Percentiles rank a stretch among this genome's conserved stretches.
phyloP scores from a whole-genome alignment of 2,797 vertebrate genomes.

The Apogon talboti region DNA sequence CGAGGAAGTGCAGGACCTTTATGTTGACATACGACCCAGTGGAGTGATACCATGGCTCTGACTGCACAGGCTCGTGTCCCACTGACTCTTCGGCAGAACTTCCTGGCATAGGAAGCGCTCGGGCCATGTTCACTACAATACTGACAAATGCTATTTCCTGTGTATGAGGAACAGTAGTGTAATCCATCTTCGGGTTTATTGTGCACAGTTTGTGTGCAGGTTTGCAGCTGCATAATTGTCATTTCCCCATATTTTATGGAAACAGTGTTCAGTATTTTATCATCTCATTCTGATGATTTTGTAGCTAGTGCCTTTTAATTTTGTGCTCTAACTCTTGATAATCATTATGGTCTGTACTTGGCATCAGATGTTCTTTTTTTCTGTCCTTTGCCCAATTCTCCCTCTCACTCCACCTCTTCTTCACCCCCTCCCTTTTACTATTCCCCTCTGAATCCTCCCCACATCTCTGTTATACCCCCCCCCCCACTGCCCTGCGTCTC shows the following conservation, averaged over 20 bases:
- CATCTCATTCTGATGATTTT: constrained; percentile 15
- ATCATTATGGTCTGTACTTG: constrained; percentile 60
- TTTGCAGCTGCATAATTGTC: constrained; percentile 4
- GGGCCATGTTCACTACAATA: constrained; percentile 43
- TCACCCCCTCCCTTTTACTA: constrained; percentile 56
- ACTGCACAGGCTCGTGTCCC: constrained; percentile 46
- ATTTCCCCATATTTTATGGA: not conserved
- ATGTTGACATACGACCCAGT: constrained; percentile 54
- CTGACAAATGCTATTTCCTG: constrained; percentile 54
- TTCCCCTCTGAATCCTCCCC: constrained; percentile 53
- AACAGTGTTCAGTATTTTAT: not conserved
- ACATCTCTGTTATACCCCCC: constrained; percentile 37
- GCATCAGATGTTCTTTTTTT: constrained; percentile 79
- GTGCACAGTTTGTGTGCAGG: constrained; percentile 3
- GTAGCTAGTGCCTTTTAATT: not conserved
- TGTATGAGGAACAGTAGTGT: constrained; percentile 5
- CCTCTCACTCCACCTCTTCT: constrained; percentile 30
- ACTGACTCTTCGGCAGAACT: constrained; percentile 49
- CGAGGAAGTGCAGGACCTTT: constrained; percentile 51
- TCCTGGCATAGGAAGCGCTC: constrained; percentile 64
- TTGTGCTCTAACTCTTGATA: constrained; percentile 23
- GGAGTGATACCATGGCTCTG: constrained; percentile 63
- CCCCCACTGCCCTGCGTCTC: constrained; percentile 40
- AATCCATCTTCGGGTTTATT: not conserved
- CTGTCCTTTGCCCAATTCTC: constrained; percentile 65